Base-by-base conservation (phyloP, 2,888 invertebrate genomes). In the Pilophorus perplexus region DNA sequence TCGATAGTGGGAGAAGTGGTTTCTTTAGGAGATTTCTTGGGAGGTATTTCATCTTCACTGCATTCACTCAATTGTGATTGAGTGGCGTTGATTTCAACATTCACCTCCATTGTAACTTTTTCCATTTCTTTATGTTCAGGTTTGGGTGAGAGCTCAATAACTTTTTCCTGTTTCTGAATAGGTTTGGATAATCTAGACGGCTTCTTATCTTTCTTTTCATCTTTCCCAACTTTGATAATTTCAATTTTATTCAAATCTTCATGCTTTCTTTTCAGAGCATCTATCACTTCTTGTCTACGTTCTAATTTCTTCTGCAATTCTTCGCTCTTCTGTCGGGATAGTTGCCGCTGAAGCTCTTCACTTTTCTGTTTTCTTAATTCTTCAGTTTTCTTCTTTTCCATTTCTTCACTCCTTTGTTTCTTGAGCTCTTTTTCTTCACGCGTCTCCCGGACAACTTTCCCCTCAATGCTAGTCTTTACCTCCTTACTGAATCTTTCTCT, bases 201-300 rank as follows among this genome's bases (percentile, higher is more conserved):
- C 27, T 64, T 64, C 37, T 64, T 64, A 8, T 64, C 50, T 25
- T 22, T 52, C 40, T 65, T 62, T 3, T 67, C 60, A 6, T 67
- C 60, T 20, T 62, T 62, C 5, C 42, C 50, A n/a, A 42, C 52
- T 28, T 67, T 67, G 48, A 50, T 62, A 2, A 60, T 52, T 62
- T 67, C 60, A 12, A 67, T 67, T 62, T 67, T 67, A 38, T 67
- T 67, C 38, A 60, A 25, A 25, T 67, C 67, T 18, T 67, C 60
- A 28, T 67, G 59, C 33, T 67, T 62, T 20, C 40, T 59, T 28
- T 60, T 60, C 10, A 67, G 16, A 2, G 54, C 38, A 37, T 67
- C 67, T 16, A 60, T 62, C 6, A 44, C 66, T 70, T 79, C 74
- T 72, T 74, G 76, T 74, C 75, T 69, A 74, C 74, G 54, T 74